Conservation (phyloP, 2,797 vertebrate species). For the Morelia viridis region DNA sequence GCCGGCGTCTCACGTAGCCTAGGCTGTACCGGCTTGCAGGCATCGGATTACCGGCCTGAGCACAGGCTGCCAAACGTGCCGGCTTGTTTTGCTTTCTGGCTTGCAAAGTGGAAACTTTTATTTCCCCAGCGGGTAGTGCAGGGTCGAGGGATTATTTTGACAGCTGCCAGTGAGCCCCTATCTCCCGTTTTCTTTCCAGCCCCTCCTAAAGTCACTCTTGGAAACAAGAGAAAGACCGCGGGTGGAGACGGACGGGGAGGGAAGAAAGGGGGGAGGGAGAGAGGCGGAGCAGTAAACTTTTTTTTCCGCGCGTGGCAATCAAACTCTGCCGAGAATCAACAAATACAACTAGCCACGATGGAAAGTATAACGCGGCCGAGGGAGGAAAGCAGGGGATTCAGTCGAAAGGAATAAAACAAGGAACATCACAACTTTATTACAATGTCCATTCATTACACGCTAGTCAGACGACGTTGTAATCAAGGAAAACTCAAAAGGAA, state of each 20-base stretch:
- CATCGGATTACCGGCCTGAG: background rate
- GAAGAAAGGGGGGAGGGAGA: background rate
- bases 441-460: background rate
- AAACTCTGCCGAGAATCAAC: background rate
- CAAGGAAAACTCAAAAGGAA: background rate
- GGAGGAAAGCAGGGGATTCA: too few species aligned
- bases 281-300: background rate
- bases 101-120: conserved; percentile 53
- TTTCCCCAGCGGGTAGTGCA: conserved; percentile 21
- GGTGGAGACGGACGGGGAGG: background rate
- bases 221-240: background rate
- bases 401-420: background rate
- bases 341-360: background rate
- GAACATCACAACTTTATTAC: background rate
- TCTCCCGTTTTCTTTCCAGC: conserved; percentile 37
- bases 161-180: conserved; percentile 4
- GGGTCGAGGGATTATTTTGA: conserved; percentile 15
- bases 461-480: background rate
- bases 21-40: background rate
- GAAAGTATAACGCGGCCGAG: background rate
- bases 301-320: background rate
- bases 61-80: background rate
- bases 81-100: conserved; percentile 52
- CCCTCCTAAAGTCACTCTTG: background rate
- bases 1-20: background rate